Percentiles rank a stretch among this genome's conserved stretches.
These are phyloP conservation scores for Urocyon cinereoargenteus DNA, from an alignment of 2,797 vertebrate species.

Conservation along the genomic window DNA sequence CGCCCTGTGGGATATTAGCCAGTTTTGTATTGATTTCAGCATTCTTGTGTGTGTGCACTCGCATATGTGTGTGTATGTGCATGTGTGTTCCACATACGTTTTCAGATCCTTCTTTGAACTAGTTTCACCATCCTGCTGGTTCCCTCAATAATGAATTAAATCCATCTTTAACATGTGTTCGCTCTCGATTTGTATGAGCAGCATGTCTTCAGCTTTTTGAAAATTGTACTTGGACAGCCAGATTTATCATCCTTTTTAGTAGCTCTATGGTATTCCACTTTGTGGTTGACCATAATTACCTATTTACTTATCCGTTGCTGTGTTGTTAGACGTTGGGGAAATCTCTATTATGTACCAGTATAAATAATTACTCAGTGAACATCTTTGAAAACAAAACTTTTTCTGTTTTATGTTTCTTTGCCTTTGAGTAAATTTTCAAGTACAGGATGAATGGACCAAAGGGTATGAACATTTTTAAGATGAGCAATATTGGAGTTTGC, in stretches of 20 bases:
- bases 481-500: not conserved
- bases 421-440: slow-evolving; percentile 28
- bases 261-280: not conserved
- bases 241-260: not conserved
- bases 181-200: not conserved
- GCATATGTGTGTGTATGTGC: too few species aligned
- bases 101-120: not conserved
- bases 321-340: not conserved
- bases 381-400: not conserved
- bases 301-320: not conserved
- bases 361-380: not conserved
- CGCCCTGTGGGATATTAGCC: not conserved
- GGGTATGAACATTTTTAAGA: not conserved
- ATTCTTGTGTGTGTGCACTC: not conserved
- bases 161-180: not conserved
- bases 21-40: not conserved
- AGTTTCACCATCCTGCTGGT: not conserved
- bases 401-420: not conserved
- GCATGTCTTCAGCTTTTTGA: not conserved
- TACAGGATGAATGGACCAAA: not conserved
- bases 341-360: not conserved
- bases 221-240: not conserved
- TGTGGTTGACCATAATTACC: not conserved
- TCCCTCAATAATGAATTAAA: not conserved
- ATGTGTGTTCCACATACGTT: not conserved